Conservation (phyloP, 2,113 vertebrate species). For the Addax nasomaculatus region DNA sequence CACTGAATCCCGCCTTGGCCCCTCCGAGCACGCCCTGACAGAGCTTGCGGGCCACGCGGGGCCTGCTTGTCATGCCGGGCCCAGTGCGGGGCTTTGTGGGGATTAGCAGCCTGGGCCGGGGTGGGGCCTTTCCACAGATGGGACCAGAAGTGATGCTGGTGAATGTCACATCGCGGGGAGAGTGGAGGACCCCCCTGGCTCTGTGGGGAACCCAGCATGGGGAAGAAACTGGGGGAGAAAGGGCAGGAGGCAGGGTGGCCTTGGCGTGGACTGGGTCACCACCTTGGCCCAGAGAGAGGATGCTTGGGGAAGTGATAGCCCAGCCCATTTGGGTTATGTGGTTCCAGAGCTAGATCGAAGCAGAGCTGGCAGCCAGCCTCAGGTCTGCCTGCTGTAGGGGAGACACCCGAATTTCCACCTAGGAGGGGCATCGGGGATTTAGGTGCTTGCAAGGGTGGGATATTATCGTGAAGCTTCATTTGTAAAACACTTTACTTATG, state of each 20-base stretch:
- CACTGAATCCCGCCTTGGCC: constrained; percentile 54
- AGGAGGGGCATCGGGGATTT: not conserved
- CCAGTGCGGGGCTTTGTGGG: constrained; percentile 50
- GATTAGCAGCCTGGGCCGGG: constrained; percentile 51
- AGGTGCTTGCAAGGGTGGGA: not conserved
- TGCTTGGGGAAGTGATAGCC: not conserved
- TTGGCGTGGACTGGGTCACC: not conserved
- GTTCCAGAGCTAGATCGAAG: not conserved
- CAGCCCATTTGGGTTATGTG: not conserved
- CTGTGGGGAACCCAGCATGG: not conserved
- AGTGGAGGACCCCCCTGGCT: not conserved
- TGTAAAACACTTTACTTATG: not conserved
- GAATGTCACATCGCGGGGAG: constrained; percentile 26
- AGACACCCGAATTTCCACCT: not conserved
- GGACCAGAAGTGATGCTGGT: constrained; percentile 63
- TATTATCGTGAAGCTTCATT: not conserved
- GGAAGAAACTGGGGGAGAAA: not conserved
- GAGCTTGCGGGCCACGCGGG: not conserved
- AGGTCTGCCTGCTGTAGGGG: not conserved
- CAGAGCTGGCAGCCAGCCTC: not conserved
- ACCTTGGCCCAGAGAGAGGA: not conserved
- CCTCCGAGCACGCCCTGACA: constrained; percentile 53
- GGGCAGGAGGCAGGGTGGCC: not conserved
- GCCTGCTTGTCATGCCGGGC: constrained; percentile 38
- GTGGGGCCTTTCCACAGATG: constrained; percentile 46